Base-by-base conservation (phyloP, 2,797 vertebrate species). In the Ptychadena robeensis region DNA sequence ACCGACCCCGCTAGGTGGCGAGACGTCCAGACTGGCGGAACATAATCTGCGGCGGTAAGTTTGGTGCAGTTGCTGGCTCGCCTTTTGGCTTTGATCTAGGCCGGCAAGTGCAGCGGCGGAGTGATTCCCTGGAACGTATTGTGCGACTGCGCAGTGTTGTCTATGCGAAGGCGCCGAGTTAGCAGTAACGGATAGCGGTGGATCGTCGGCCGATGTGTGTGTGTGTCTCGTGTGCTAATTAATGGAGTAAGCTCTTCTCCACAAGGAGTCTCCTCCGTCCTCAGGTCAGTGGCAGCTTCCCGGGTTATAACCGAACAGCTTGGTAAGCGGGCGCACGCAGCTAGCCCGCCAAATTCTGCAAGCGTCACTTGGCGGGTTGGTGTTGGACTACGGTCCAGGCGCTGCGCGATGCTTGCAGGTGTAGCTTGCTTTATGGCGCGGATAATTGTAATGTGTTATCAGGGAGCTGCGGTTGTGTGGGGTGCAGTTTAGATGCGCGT, bases 181-280 rank as follows among this genome's bases (percentile, higher is more conserved):
- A 27, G n/a, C 18, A 66, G 75, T 79, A 84, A 84, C 82, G 82
- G 76, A 73, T 44, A 10, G 63, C 48, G 63, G 63, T 25, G 15
- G 0, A 4, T 57, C 66, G 76, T 38, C 9, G 65, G 35, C 28
- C 64, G 48, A 7, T 57, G 15, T 7, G 44, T 8, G 44, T n/a
- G 53, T 59, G 18, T 59, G 53, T 25, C 12, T 12, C 5, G 2
- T 44, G 14, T 18, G 9, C 53, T 7, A 4, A 22, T 37, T 27
- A n/a, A 59, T 78, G 75, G 75, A 66, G 63, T 78, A 32, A 69
- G 35, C 6, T 18, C 28, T 57, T 3, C 63, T 27, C 15, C 2
- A 11, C 12, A 22, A n/a, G 28, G n/a, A 35, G 2, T 3, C 6
- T 15, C 10, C 32, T 7, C 28, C 5, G 14, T 37, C 11, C 40